Conservation (phyloP, 2,113 vertebrate genomes). For the Tupaia chinensis region DNA sequence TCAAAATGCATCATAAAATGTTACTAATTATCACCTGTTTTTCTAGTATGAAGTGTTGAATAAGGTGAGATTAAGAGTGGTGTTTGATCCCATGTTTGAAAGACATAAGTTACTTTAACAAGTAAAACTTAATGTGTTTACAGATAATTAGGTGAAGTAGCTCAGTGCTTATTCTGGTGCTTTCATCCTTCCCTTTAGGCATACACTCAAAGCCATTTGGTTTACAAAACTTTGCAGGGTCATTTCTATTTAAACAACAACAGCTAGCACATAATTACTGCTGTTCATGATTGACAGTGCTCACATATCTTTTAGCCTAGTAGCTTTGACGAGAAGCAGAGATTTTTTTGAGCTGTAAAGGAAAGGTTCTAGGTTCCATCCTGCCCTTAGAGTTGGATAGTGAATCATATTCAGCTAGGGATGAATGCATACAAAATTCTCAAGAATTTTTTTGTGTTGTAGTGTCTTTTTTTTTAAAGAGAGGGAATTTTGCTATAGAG, state of each 20-base stretch:
- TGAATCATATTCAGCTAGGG: not conserved
- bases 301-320: not conserved
- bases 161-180: not conserved
- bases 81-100: not conserved
- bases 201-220: not conserved
- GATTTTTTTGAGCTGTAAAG: not conserved
- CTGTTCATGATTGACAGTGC: not conserved
- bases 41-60: constrained; percentile 33
- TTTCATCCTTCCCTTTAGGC: not conserved
- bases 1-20: not conserved
- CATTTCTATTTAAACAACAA: constrained; percentile 22
- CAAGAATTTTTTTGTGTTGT: not conserved
- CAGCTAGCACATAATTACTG: not conserved
- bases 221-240: not conserved
- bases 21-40: not conserved
- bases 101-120: not conserved
- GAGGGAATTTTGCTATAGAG: too few species aligned
- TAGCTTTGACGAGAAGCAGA: not conserved
- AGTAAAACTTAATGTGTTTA: not conserved
- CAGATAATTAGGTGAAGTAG: not conserved
- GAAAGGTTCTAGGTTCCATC: not conserved
- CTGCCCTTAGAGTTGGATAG: not conserved
- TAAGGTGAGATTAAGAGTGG: not conserved
- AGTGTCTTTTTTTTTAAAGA: not conserved
- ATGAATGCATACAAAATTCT: not conserved